phyloP scores from a whole-genome alignment of 2,888 invertebrate species.

The Cheilosia impressa region DNA sequence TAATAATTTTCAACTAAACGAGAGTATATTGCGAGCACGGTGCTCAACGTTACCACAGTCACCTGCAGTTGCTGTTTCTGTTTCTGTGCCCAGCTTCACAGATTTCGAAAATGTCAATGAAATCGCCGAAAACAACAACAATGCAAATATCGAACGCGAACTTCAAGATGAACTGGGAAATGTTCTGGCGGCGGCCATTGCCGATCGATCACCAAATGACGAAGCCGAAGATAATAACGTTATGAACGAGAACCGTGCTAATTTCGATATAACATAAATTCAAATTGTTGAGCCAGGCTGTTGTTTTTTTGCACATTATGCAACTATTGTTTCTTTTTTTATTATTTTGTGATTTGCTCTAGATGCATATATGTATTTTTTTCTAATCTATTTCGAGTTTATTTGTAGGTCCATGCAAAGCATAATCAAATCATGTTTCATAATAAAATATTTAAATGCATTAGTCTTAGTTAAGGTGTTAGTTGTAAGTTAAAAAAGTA shows the following conservation, averaged over 20 bases:
- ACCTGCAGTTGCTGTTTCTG: constrained; percentile 26
- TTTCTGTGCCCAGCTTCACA: constrained; percentile 39
- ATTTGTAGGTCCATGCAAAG: constrained; percentile 57
- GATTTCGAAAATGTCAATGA: constrained; percentile 81
- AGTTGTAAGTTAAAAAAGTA: constrained; percentile 54
- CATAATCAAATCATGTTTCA: constrained; percentile 58
- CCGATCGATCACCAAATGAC: constrained; percentile 45
- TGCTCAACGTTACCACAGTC: constrained; percentile 26
- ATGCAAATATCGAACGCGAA: constrained; percentile 82
- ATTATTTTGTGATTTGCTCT: constrained; percentile 4
- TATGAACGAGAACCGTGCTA: constrained; percentile 70
- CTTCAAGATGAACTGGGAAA: constrained; percentile 79
- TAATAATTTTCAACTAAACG: constrained; percentile 55
- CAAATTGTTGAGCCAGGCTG: neutral
- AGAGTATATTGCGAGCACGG: constrained; percentile 34
- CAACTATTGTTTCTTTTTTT: neutral
- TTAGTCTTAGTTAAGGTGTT: constrained; percentile 38
- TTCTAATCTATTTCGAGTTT: constrained; percentile 14
- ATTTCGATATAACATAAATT: constrained; percentile 63
- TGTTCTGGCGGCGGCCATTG: constrained; percentile 65
- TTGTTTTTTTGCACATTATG: neutral
- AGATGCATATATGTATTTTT: neutral
- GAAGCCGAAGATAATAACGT: constrained; percentile 67
- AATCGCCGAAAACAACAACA: constrained; percentile 83
- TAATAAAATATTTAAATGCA: constrained; percentile 34